phyloP scores from a whole-genome alignment of 2,113 vertebrate species.

The Suricata suricatta region DNA sequence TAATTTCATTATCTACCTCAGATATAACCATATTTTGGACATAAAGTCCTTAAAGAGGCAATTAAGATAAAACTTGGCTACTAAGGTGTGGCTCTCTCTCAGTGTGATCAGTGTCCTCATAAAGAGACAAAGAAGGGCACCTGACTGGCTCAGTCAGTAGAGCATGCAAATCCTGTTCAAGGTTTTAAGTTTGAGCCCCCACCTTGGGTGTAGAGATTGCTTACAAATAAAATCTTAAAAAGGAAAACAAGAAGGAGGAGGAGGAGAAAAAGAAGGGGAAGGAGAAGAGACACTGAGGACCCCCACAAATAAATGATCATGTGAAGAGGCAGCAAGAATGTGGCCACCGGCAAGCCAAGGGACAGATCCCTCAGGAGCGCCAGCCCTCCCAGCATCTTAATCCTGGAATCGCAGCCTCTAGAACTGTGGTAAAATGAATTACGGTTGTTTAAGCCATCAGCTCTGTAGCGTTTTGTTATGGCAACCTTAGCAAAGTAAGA shows the following conservation, averaged over 20 bases:
- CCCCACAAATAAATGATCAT: neutral
- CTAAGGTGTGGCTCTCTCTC: neutral
- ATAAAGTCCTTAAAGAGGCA: neutral
- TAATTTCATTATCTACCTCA: neutral
- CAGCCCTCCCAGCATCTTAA: neutral
- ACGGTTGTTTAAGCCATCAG: neutral
- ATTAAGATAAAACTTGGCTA: neutral
- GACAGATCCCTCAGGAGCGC: neutral
- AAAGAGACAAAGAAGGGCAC: neutral
- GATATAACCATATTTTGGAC: neutral
- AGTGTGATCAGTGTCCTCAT: neutral
- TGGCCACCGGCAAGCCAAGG: neutral
- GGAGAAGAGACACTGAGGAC: neutral
- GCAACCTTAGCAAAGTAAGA: neutral
- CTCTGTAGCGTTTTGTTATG: neutral
- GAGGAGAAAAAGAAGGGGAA: neutral
- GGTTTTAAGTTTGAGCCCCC: neutral
- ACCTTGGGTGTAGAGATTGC: neutral
- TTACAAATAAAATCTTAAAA: neutral
- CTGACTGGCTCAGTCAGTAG: neutral
- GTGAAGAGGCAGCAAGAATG: neutral
- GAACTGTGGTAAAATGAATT: neutral
- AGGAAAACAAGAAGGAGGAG: neutral
- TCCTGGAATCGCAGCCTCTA: neutral
- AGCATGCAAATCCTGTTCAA: neutral